phyloP scores from a whole-genome alignment of 2,888 invertebrate species.

The Malacosoma neustria region DNA sequence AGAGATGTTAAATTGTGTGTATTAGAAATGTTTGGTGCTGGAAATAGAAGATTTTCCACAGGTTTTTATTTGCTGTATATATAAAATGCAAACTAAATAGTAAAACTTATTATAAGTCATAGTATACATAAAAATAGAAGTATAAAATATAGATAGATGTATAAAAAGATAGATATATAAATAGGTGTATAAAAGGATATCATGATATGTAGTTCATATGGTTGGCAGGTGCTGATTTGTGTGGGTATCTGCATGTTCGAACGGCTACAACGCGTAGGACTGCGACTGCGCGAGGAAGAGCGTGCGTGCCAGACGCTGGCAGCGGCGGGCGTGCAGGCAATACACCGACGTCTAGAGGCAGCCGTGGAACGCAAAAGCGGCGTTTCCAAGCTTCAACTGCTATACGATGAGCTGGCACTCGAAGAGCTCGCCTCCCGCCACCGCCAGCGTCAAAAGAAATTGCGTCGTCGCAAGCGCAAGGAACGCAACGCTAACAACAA shows the following conservation, averaged over 20 bases:
- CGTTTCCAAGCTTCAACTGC: constrained; percentile 89
- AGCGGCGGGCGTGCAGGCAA: constrained; percentile 89
- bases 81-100: too few relatives aligned
- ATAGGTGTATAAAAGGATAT: too few relatives aligned
- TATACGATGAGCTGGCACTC: constrained; percentile 90
- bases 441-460: constrained; percentile 90
- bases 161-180: too few relatives aligned
- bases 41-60: too few relatives aligned
- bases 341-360: constrained; percentile 92
- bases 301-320: constrained; percentile 95
- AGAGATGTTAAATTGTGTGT: too few relatives aligned
- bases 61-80: too few relatives aligned
- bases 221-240: constrained; percentile 87
- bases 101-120: too few relatives aligned
- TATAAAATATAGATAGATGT: too few relatives aligned
- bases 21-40: too few relatives aligned
- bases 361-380: constrained; percentile 93
- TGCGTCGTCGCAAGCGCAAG: constrained; percentile 84
- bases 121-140: too few relatives aligned
- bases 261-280: constrained; percentile 88
- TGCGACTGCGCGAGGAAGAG: constrained; percentile 91
- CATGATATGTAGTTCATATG: not conserved
- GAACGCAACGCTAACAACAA: constrained; percentile 54
- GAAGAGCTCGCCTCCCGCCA: constrained; percentile 91
- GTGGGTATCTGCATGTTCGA: constrained; percentile 95